Evolutionary conservation across 2,888 invertebrate species (phyloP).

Genomic region (Hydropsyche betteni): DNA sequence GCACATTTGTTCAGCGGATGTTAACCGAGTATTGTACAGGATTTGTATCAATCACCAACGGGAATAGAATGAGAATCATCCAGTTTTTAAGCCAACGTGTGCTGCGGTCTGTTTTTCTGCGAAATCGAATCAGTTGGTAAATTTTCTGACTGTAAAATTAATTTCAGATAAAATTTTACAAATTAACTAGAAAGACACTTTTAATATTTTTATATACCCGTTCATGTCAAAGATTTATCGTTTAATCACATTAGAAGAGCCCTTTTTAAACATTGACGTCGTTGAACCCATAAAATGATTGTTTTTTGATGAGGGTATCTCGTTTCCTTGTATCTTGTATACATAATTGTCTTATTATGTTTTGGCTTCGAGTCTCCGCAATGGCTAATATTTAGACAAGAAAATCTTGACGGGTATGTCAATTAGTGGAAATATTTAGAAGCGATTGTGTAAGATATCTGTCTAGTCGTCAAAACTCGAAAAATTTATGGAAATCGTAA

Average conservation of each 20-base stretch:
- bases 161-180: background rate
- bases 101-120: background rate
- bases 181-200: background rate
- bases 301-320: background rate
- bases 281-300: constrained; percentile 5
- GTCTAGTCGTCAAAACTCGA: too few relatives aligned
- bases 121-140: background rate
- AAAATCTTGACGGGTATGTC: too few relatives aligned
- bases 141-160: background rate
- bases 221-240: background rate
- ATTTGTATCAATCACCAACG: background rate
- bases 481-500: too few relatives aligned
- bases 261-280: background rate
- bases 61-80: constrained; percentile 18
- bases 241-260: background rate
- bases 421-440: too few relatives aligned
- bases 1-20: constrained; percentile 1
- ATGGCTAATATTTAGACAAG: too few relatives aligned
- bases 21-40: constrained; percentile 13
- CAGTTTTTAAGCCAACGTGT: background rate
- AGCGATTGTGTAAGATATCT: too few relatives aligned
- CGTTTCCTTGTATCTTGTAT: background rate
- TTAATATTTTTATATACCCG: background rate
- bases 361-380: too few relatives aligned
- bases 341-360: too few relatives aligned